Conservation (phyloP, 2,797 vertebrate species). For the Menidia menidia region DNA sequence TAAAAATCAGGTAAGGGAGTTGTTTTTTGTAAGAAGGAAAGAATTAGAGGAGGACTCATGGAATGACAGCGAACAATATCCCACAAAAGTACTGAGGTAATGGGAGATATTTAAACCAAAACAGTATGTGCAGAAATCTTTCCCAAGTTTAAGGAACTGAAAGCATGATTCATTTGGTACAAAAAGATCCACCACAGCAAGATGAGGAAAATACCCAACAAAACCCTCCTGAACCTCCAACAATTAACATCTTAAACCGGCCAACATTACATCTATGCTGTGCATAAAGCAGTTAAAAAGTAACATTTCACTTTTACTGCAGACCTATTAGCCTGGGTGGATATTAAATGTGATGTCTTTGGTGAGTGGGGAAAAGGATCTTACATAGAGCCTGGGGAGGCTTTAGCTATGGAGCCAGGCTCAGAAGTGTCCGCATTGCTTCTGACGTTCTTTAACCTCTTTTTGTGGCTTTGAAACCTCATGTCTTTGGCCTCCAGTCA, state of each 20-base stretch:
- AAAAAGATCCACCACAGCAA: conserved; percentile 28
- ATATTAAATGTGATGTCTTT: conserved; percentile 67
- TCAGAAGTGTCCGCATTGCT: conserved; percentile 74
- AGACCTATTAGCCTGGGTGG: conserved; percentile 49
- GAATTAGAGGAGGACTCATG: conserved; percentile 9
- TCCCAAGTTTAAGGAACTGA: conserved; percentile 27
- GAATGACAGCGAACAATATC: conserved; percentile 8
- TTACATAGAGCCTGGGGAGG: conserved; percentile 49
- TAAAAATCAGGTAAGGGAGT: conserved; percentile 14
- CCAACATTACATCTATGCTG: conserved; percentile 45
- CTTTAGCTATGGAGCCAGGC: conserved; percentile 42
- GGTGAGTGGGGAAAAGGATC: conserved; percentile 50
- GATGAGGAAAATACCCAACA: conserved; percentile 28
- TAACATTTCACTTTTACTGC: conserved; percentile 51
- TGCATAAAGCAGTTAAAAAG: conserved; percentile 56
- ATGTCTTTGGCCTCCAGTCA: conserved; percentile 85
- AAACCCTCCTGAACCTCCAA: conserved; percentile 33
- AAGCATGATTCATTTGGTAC: conserved; percentile 25
- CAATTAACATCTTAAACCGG: conserved; percentile 52
- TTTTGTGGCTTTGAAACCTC: conserved; percentile 85
- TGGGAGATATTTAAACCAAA: conserved; percentile 43
- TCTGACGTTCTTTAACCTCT: conserved; percentile 84
- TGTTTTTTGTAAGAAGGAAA: conserved; percentile 17
- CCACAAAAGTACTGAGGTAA: conserved; percentile 41
- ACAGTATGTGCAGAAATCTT: conserved; percentile 27